Base-by-base conservation (phyloP, 1,140 invertebrate species). In the Drosophila takahashii region DNA sequence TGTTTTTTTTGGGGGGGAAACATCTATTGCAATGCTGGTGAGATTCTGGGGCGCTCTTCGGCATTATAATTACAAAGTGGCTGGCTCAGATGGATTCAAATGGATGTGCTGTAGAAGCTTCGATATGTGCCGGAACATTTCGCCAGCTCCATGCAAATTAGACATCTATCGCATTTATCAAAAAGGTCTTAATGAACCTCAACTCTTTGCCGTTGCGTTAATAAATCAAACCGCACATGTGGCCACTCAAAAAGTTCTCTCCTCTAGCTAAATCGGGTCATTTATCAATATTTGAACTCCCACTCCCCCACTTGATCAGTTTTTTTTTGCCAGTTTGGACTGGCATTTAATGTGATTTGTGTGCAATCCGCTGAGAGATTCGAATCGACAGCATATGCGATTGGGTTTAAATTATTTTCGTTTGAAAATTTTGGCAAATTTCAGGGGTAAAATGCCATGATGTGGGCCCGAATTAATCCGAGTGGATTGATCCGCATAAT, bases 11-110 rank as follows among this genome's bases (percentile, higher is more conserved):
- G 18, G 37, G 10, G 4, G 3, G n/a, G 34, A 27, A 11, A 37
- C 50, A 41, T 74, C 26, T 52, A 62, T 29, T 56, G 70, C 62
- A 47, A 37, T 32, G 22, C 41, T n/a, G 15, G 16, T 22, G 54
- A 39, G 8, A 27, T 62, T 62, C 57, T 45, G 41, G 29, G 39
- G n/a, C 9, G 41, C 26, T 65, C 26, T 65, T 26, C 32, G 42
- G 44, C 22, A 53, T 75, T 66, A 58, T 75, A 75, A 75, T 75
- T 75, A 75, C 60, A 47, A 74, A 75, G 71, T 75, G 72, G 45
- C 51, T 44, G 37, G 42, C 45, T 42, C 32, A 44, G 45, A 51
- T 18, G 39, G 48, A 39, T 50, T 58, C 36, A 37, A 69, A 69
- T 54, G 67, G 44, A 39, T 57, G 45, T 42, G 32, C 26, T 45